phyloP scores from a whole-genome alignment of 2,888 invertebrate genomes.

The Chrysolina haemoptera region DNA sequence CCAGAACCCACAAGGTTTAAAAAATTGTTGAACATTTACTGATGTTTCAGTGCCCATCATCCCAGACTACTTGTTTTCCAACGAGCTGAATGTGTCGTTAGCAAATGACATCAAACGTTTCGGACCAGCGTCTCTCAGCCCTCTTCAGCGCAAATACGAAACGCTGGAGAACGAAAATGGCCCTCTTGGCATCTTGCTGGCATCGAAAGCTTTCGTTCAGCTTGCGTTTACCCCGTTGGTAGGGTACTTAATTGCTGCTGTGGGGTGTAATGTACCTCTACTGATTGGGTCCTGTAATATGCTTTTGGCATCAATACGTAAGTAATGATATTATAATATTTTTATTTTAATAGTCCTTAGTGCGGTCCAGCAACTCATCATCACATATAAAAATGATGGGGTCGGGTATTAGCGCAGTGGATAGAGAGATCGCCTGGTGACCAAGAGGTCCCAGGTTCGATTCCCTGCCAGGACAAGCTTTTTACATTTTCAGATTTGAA shows the following conservation, averaged over 20 bases:
- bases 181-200: conserved; percentile 78
- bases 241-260: conserved; percentile 77
- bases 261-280: conserved; percentile 80
- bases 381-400: too few species aligned
- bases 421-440: too few species aligned
- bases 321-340: conserved; percentile 61
- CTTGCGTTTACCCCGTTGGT: conserved; percentile 83
- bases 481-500: too few species aligned
- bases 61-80: conserved; percentile 80
- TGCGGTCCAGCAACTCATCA: too few species aligned
- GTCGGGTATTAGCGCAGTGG: too few species aligned
- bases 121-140: conserved; percentile 65
- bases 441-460: too few species aligned
- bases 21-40: background rate
- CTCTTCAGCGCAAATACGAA: conserved; percentile 67
- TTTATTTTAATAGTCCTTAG: background rate
- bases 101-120: conserved; percentile 41
- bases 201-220: conserved; percentile 87
- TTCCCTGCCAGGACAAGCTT: too few species aligned
- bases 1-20: too few species aligned
- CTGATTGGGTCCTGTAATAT: conserved; percentile 80
- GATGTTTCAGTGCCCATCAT: conserved; percentile 81
- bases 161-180: conserved; percentile 76
- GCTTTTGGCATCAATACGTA: conserved; percentile 79
- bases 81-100: conserved; percentile 66